These are phyloP conservation scores for Priocnemis perturbator DNA, from an alignment of 2,888 invertebrate genomes.

Conservation along the genomic window DNA sequence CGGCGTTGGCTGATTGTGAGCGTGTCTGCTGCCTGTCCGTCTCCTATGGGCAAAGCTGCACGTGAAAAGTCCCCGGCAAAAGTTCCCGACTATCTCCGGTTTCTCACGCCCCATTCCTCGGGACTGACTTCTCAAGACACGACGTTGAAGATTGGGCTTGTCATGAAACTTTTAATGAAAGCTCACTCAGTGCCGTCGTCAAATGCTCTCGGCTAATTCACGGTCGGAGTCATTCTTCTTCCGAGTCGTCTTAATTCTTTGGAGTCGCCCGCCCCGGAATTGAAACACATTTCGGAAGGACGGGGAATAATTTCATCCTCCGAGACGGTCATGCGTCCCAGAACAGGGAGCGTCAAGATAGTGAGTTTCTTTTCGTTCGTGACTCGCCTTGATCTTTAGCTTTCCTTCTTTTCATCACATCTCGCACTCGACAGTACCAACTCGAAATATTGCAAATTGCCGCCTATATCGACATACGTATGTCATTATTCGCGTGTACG, in stretches of 20 bases:
- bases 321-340: background rate
- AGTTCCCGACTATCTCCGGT: slow-evolving; percentile 45
- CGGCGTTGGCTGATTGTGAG: no score
- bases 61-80: slow-evolving; percentile 34
- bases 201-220: slow-evolving; percentile 50
- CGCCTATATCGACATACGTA: background rate
- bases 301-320: slow-evolving; percentile 2
- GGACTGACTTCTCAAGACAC: slow-evolving; percentile 29
- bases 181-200: slow-evolving; percentile 29
- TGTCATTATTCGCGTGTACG: background rate
- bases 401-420: background rate
- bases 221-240: slow-evolving; percentile 23
- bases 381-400: background rate
- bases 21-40: no score
- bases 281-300: slow-evolving; percentile 9
- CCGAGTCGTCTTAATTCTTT: slow-evolving; percentile 29
- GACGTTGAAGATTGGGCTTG: slow-evolving; percentile 43
- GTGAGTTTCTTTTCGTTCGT: background rate
- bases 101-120: slow-evolving; percentile 37
- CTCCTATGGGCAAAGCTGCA: slow-evolving; percentile 9
- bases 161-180: slow-evolving; percentile 58
- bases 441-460: background rate
- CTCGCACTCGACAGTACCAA: background rate
- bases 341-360: background rate
- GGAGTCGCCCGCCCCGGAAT: slow-evolving; percentile 13